Evolutionary conservation across 2,888 invertebrate species (phyloP).

Genomic region (Unio pictorum): DNA sequence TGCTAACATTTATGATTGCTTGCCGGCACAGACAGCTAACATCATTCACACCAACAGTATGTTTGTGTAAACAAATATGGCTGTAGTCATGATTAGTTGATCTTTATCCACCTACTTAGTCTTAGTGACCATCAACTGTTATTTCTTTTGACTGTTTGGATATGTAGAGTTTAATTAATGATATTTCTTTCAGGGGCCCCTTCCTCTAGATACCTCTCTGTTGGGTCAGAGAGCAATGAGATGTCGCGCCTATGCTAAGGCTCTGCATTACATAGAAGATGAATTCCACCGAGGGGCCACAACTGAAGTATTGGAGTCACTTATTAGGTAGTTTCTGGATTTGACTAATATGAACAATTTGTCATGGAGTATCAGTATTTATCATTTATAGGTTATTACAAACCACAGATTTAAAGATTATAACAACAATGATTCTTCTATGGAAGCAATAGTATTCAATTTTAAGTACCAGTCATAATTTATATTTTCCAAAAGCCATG

Average conservation of each 20-base stretch:
- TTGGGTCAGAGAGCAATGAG: constrained; percentile 95
- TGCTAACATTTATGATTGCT: too few species aligned
- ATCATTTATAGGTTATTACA: too few species aligned
- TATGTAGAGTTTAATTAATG: not conserved
- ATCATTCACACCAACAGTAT: too few species aligned
- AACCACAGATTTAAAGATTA: not conserved
- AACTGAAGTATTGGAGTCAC: constrained; percentile 90
- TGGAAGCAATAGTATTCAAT: not conserved
- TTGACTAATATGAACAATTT: not conserved
- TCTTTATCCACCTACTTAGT: too few species aligned
- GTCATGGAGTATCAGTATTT: too few species aligned
- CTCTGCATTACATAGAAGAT: constrained; percentile 91
- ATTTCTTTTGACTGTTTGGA: not conserved
- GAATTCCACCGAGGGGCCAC: constrained; percentile 83
- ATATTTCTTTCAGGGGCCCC: constrained; percentile 79
- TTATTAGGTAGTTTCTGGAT: constrained; percentile 77
- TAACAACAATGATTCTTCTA: not conserved
- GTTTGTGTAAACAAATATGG: too few species aligned
- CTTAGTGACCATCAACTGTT: too few species aligned
- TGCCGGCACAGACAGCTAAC: too few species aligned
- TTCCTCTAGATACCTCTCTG: constrained; percentile 89
- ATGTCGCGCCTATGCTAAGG: constrained; percentile 88
- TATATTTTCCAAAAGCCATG: not conserved
- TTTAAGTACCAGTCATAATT: not conserved
- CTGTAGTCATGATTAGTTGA: too few species aligned